phyloP scores from a whole-genome alignment of 53 echinoderm and acorn worm genomes.

The Paracentrotus lividus region DNA sequence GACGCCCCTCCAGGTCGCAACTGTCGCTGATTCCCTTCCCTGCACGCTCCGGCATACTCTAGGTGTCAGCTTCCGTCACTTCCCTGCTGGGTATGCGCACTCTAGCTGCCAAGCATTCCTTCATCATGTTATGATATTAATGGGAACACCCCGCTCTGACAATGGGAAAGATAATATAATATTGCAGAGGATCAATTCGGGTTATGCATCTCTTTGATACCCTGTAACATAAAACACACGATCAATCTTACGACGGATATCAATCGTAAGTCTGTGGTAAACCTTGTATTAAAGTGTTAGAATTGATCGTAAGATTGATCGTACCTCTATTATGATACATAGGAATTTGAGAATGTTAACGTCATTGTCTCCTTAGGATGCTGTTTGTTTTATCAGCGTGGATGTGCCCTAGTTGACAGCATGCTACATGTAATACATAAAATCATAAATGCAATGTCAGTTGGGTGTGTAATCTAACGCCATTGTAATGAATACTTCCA shows the following conservation, averaged over 20 bases:
- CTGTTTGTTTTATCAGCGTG: constrained; percentile 45
- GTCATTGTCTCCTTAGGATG: not conserved
- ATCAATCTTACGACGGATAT: too few relatives aligned
- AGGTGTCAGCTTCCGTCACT: constrained; percentile 13
- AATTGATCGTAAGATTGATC: too few relatives aligned
- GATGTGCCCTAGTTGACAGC: not conserved
- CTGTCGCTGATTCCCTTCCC: constrained; percentile 7
- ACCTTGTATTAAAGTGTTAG: too few relatives aligned
- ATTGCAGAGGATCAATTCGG: not conserved
- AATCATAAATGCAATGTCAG: too few relatives aligned
- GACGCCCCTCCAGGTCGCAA: constrained; percentile 18
- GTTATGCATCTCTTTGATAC: too few relatives aligned
- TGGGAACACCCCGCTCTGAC: not conserved
- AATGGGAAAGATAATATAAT: not conserved
- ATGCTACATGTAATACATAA: not conserved
- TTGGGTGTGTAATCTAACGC: too few relatives aligned
- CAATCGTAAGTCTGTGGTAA: too few relatives aligned
- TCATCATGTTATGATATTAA: not conserved
- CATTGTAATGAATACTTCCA: too few relatives aligned
- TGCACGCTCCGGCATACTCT: not conserved
- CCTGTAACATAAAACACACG: too few relatives aligned
- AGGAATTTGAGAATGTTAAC: not conserved
- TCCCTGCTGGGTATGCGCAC: not conserved
- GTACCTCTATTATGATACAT: too few relatives aligned
- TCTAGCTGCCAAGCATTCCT: not conserved